Conservation (phyloP, 2,113 vertebrate genomes). For the Motacilla tschutschensis region DNA sequence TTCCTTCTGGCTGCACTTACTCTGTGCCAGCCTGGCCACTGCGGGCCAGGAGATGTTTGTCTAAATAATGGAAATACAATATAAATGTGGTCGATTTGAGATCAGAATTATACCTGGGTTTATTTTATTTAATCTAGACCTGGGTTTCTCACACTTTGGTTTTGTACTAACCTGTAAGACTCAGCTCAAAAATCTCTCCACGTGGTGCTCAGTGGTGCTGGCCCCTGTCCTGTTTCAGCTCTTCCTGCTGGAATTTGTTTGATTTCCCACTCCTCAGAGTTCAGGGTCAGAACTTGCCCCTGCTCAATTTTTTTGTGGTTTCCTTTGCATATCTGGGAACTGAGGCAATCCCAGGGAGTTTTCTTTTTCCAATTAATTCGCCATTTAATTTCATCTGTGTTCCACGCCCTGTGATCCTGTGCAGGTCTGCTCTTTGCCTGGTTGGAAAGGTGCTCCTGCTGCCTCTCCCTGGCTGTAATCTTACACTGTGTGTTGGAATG, state of each 20-base stretch:
- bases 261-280: neutral
- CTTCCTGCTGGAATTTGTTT: neutral
- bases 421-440: neutral
- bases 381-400: neutral
- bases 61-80: neutral
- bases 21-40: neutral
- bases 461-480: neutral
- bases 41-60: neutral
- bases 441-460: neutral
- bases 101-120: neutral
- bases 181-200: neutral
- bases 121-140: neutral
- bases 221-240: neutral
- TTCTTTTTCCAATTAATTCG: neutral
- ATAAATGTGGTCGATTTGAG: neutral
- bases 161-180: neutral
- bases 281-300: neutral
- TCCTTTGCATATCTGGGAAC: neutral
- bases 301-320: neutral
- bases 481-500: neutral
- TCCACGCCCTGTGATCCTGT: accelerated
- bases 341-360: neutral
- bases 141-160: neutral
- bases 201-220: accelerated
- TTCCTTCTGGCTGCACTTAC: neutral